These are phyloP conservation scores for Calyptommatus sinebrachiatus DNA, from an alignment of 2,113 vertebrate species.

Conservation along the genomic window DNA sequence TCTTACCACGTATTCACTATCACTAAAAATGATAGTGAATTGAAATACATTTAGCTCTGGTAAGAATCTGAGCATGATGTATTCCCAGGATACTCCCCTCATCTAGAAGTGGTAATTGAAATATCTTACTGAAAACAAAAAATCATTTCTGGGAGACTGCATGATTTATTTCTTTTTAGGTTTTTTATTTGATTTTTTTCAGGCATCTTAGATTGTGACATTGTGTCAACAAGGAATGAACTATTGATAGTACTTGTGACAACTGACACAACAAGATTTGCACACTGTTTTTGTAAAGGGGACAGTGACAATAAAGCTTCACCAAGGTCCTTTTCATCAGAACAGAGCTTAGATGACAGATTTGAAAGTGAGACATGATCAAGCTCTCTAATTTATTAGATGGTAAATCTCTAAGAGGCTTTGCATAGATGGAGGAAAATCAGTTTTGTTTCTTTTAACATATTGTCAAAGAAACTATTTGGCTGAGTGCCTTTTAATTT, in stretches of 20 bases:
- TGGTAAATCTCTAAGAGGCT: conserved; percentile 7
- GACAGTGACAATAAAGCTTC: conserved; percentile 1
- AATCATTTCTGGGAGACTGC: neutral
- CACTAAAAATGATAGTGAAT: too few species aligned
- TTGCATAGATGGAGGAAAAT: neutral
- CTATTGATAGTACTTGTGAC: neutral
- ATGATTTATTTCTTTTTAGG: fast-evolving
- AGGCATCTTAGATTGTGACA: neutral
- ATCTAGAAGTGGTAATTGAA: neutral
- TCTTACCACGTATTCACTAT: too few species aligned
- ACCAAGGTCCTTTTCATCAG: conserved; percentile 9
- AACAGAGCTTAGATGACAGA: conserved; percentile 20
- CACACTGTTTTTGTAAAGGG: conserved; percentile 2
- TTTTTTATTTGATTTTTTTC: neutral
- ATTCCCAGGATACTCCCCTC: too few species aligned
- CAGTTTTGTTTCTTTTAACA: conserved; percentile 16
- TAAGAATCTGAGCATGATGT: too few species aligned
- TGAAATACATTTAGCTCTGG: too few species aligned
- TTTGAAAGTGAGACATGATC: neutral
- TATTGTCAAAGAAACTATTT: conserved; percentile 21
- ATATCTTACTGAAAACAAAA: neutral
- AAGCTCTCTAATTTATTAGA: conserved; percentile 17
- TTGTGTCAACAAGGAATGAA: neutral
- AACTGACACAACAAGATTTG: conserved; percentile 2
- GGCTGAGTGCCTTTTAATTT: conserved; percentile 17